These are phyloP conservation scores for Serilophus lunatus DNA, from an alignment of 2,113 vertebrate species.

Conservation along the genomic window DNA sequence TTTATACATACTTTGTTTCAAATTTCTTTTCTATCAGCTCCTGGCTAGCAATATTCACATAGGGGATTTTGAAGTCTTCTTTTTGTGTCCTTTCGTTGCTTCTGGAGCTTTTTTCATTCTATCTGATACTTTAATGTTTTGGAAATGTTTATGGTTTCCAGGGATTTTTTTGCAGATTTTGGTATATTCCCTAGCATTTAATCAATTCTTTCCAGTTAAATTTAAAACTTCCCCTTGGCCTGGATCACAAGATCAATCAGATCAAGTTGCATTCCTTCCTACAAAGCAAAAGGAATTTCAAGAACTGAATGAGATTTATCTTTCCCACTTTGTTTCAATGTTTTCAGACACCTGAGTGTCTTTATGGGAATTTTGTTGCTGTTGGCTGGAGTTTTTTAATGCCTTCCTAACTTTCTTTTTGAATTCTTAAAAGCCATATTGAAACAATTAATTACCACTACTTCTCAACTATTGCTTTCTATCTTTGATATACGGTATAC, in stretches of 20 bases:
- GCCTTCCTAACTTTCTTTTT: background rate
- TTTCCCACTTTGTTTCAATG: background rate
- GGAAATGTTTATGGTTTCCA: too few species aligned
- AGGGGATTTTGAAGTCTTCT: background rate
- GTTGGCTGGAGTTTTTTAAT: background rate
- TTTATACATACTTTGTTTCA: background rate
- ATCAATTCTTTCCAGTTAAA: background rate
- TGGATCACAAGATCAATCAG: background rate
- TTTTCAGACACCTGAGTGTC: background rate
- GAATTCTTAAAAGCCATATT: background rate
- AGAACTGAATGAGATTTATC: background rate
- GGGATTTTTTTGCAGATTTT: background rate
- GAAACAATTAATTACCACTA: background rate
- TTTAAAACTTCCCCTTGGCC: background rate
- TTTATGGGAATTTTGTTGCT: background rate
- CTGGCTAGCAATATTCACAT: background rate
- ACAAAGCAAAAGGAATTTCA: background rate
- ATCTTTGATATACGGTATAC: background rate
- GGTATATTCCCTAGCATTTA: background rate
- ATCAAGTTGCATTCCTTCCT: background rate
- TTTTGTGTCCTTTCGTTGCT: background rate
- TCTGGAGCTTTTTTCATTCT: background rate
- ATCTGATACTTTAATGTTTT: background rate
- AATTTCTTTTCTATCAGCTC: background rate
- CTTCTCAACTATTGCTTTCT: background rate